These are phyloP conservation scores for Pseudomyrmex concolor DNA, from an alignment of 1,140 invertebrate genomes.

Conservation along the genomic window DNA sequence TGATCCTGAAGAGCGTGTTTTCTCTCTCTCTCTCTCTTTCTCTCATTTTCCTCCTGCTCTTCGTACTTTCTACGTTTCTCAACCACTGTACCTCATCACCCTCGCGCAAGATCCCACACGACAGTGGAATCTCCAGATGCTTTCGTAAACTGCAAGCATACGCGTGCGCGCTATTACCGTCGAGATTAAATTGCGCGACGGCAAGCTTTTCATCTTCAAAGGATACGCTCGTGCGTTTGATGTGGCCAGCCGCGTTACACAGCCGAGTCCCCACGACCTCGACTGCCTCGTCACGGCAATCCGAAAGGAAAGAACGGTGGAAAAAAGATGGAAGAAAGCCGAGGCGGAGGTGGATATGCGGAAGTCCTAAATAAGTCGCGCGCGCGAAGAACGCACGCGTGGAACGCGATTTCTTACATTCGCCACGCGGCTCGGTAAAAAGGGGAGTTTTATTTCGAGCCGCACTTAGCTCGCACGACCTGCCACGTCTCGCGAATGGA, in stretches of 20 bases:
- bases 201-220: conserved; percentile 79
- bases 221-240: conserved; percentile 74
- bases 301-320: conserved; percentile 25
- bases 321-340: conserved; percentile 37
- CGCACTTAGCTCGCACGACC: conserved; percentile 6
- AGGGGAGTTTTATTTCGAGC: conserved; percentile 32
- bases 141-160: conserved; percentile 70
- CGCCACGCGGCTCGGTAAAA: conserved; percentile 3
- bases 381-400: background rate
- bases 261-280: conserved; percentile 31
- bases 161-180: conserved; percentile 65
- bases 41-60: background rate
- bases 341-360: conserved; percentile 15
- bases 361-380: conserved; percentile 56
- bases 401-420: conserved; percentile 34
- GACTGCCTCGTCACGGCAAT: conserved; percentile 48
- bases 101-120: conserved; percentile 30
- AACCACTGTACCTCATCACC: background rate
- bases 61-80: conserved; percentile 21
- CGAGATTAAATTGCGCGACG: conserved; percentile 77
- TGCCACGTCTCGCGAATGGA: background rate
- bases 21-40: background rate
- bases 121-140: conserved; percentile 63
- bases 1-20: conserved; percentile 47
- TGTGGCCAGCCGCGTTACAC: conserved; percentile 71